Evolutionary conservation across 2,113 vertebrate species (phyloP), one percentile per base, ranked within the genome.

Genomic region (Callaeas wilsoni): DNA sequence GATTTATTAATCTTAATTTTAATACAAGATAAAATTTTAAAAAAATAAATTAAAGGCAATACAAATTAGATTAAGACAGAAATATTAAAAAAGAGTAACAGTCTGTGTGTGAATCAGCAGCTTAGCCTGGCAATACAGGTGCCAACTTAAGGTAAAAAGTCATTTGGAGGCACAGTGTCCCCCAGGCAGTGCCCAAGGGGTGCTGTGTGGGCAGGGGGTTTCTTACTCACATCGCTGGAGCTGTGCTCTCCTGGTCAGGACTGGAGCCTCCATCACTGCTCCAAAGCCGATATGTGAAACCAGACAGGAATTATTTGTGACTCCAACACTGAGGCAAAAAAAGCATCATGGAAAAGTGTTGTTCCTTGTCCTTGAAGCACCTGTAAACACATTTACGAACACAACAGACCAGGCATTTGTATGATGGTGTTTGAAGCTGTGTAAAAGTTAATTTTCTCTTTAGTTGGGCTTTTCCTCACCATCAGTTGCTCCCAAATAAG

Each of bases 401-500:
- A 77, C 13, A 77, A 39, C 57, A 70, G 25, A 55, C 19, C 19
- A 44, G 53, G 26, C 33, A 30, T 44, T 62, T 44, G 18, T 44
- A 62, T 26, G 15, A n/a, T 1, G 20, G 16, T 52, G 49, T 79
- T 67, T 80, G 67, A 79, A 90, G 83, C 35, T 57, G 11, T 32
- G 7, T 29, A 59, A 62, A 60, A 76, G 70, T 94, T 90, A 62
- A 75, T 71, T 86, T 91, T 80, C 70, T 82, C 62, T 74, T 81
- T 63, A 83, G 55, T 49, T 70, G 8, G 12, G 88, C 37, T 82
- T 82, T 76, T 74, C 46, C 44, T 90, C 85, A 69, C 55, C 70
- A 90, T 78, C 71, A 64, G 41, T 84, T 89, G 53, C 78, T 87
- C 68, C 81, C 87, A 91, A 96, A 6, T 68, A 74, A 87, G 65